A percentile compares a stretch with the other conserved stretches of the same genome.
phyloP scores from a whole-genome alignment of 2,888 invertebrate genomes.

The Lissonota sp. region DNA sequence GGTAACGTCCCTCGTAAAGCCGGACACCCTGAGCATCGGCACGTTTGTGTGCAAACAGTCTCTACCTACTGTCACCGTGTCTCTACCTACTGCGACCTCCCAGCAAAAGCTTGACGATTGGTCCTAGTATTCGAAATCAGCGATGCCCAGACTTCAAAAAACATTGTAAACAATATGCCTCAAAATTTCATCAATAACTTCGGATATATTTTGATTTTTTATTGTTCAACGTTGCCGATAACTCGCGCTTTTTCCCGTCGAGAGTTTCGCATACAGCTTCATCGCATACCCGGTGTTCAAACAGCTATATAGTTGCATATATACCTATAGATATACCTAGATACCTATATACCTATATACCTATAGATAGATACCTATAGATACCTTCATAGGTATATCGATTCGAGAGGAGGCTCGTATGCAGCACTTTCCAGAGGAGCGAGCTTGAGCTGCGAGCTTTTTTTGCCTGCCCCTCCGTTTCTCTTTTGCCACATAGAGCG shows the following conservation, averaged over 20 bases:
- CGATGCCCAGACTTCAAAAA: too few relatives aligned
- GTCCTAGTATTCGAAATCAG: background rate
- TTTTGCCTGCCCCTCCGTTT: conserved; percentile 21
- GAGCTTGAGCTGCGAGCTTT: conserved; percentile 21
- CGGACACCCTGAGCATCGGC: conserved; percentile 58
- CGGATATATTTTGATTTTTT: too few relatives aligned
- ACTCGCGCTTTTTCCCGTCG: background rate
- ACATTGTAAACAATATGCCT: too few relatives aligned
- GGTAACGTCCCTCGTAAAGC: conserved; percentile 74
- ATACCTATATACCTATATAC: conserved; percentile 22
- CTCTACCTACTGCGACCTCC: conserved; percentile 3
- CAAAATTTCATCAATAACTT: too few relatives aligned
- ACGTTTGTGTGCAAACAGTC: conserved; percentile 60
- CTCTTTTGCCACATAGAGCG: conserved; percentile 34
- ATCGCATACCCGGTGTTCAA: too few relatives aligned
- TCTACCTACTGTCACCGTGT: conserved; percentile 42
- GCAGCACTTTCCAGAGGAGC: conserved; percentile 38
- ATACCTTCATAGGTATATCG: conserved; percentile 14
- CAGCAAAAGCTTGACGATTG: conserved; percentile 3
- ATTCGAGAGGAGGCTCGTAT: conserved; percentile 29
- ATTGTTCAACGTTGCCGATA: conserved; percentile 1
- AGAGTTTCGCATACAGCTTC: background rate
- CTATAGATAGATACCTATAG: conserved; percentile 8
- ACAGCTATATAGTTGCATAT: background rate
- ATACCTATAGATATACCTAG: conserved; percentile 16